phyloP scores from a whole-genome alignment of 1,140 invertebrate genomes.

The Lepidurus couesii region DNA sequence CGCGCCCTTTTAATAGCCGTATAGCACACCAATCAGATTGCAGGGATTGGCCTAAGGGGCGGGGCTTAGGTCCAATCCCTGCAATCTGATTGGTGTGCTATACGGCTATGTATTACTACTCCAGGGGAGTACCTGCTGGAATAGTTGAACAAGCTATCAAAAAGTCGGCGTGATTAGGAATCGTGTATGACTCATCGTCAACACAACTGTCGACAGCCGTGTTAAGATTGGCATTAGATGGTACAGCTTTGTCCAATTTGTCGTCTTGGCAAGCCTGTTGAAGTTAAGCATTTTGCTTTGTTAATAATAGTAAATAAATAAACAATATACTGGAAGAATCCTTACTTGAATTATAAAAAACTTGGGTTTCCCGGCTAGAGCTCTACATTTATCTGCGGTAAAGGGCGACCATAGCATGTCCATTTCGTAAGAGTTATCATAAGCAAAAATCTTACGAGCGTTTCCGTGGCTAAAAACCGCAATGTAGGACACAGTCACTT shows the following conservation, averaged over 20 bases:
- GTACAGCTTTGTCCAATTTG: conserved; percentile 61
- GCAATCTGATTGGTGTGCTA: too few relatives aligned
- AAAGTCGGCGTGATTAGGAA: conserved; percentile 90
- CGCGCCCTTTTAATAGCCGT: too few relatives aligned
- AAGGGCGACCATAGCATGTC: conserved; percentile 77
- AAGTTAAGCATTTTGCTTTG: not conserved
- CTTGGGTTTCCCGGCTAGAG: conserved; percentile 88
- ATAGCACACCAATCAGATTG: too few relatives aligned
- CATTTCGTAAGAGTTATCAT: conserved; percentile 75
- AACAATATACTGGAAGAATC: not conserved
- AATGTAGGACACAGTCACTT: conserved; percentile 69
- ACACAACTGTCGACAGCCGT: conserved; percentile 68
- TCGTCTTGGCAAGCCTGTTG: conserved; percentile 80
- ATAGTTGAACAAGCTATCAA: conserved; percentile 90
- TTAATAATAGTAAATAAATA: not conserved
- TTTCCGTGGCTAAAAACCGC: conserved; percentile 86
- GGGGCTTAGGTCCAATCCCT: too few relatives aligned
- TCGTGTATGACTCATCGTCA: conserved; percentile 63
- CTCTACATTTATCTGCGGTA: conserved; percentile 75
- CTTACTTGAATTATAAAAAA: conserved; percentile 77
- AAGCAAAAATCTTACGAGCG: conserved; percentile 75
- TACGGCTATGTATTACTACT: too few relatives aligned
- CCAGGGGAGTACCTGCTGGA: conserved; percentile 54
- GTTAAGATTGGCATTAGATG: conserved; percentile 48
- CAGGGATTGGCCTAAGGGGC: too few relatives aligned